A percentile compares a stretch with the other conserved stretches of the same genome.
Evolutionary conservation across 2,797 vertebrate species (phyloP).

Genomic region (Hybognathus amarus): DNA sequence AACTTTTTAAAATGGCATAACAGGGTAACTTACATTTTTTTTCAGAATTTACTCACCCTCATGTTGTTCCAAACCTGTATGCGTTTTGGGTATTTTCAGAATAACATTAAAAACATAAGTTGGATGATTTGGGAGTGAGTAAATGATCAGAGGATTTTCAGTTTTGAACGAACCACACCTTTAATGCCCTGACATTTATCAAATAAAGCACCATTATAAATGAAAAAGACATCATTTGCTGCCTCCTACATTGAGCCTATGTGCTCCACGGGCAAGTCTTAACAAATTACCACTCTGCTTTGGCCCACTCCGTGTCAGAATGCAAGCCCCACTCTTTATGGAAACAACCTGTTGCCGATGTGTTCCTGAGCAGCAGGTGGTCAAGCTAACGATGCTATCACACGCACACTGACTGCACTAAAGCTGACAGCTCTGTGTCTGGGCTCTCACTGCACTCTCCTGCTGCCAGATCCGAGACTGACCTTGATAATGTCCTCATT

Average conservation of each 20-base stretch:
- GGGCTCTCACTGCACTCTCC: slow-evolving; percentile 22
- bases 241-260: background rate
- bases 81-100: background rate
- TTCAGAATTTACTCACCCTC: background rate
- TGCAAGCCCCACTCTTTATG: slow-evolving; percentile 28
- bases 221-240: background rate
- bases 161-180: background rate
- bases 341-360: slow-evolving; percentile 37
- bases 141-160: background rate
- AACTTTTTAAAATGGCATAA: background rate
- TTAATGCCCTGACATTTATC: background rate
- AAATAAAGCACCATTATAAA: background rate
- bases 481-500: slow-evolving; percentile 49
- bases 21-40: background rate
- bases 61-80: background rate
- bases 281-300: slow-evolving; percentile 26
- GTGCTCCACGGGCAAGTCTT: slow-evolving; percentile 12
- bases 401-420: slow-evolving; percentile 5
- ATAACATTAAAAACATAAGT: no score
- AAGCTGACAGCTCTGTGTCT: slow-evolving; percentile 44
- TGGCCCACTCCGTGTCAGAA: slow-evolving; percentile 2
- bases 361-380: slow-evolving; percentile 41
- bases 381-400: slow-evolving; percentile 46
- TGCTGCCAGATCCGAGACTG: slow-evolving; percentile 33
- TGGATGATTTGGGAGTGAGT: background rate